phyloP scores from a whole-genome alignment of 2,113 vertebrate species.

The Caloenas nicobarica region DNA sequence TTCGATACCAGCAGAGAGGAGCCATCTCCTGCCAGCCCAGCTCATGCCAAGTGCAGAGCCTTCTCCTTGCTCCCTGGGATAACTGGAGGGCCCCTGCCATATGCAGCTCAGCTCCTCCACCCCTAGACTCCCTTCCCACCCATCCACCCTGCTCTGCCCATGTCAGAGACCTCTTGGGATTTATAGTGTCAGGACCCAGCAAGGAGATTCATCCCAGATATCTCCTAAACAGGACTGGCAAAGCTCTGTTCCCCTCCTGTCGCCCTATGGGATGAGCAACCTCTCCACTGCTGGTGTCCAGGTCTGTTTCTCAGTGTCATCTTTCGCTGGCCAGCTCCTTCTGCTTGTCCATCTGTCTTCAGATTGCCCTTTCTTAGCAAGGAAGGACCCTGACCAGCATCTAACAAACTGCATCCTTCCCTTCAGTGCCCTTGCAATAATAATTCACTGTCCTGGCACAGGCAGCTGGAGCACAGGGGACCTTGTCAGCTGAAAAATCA shows the following conservation, averaged over 20 bases:
- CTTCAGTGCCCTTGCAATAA: not conserved
- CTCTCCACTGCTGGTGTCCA: not conserved
- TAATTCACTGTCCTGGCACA: slow-evolving; percentile 11
- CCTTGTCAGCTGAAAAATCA: slow-evolving; percentile 27
- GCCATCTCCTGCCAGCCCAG: not conserved
- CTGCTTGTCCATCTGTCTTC: not conserved
- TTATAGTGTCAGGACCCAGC: not conserved
- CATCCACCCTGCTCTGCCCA: not conserved
- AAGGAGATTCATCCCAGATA: not conserved
- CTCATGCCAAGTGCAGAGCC: not conserved
- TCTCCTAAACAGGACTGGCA: not conserved
- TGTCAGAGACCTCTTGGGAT: not conserved
- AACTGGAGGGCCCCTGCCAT: not conserved
- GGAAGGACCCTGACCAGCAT: not conserved
- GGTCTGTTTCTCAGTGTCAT: not conserved
- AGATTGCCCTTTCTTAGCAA: not conserved
- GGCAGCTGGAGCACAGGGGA: not conserved
- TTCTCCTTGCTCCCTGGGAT: not conserved
- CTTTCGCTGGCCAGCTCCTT: not conserved
- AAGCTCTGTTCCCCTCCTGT: not conserved
- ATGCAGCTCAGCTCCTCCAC: not conserved
- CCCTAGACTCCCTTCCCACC: not conserved
- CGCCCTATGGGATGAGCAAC: not conserved
- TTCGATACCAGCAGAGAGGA: not conserved
- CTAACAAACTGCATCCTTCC: not conserved